Evolutionary conservation across 2,888 invertebrate genomes (phyloP).

Genomic region (Phlogophora meticulosa): DNA sequence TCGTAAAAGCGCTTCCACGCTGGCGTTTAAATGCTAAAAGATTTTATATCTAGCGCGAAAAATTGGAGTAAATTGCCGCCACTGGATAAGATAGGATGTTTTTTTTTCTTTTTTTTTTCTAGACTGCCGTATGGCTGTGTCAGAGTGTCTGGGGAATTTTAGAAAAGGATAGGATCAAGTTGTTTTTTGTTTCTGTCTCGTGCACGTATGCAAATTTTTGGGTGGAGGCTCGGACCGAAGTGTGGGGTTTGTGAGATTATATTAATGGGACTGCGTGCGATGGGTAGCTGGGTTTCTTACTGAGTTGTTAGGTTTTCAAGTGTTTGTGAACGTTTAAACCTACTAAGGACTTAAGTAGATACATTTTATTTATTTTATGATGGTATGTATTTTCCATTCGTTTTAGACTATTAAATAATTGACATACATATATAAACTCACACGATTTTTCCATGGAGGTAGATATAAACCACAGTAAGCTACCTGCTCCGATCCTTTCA

Average conservation of each 20-base stretch:
- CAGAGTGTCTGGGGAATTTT: constrained; percentile 43
- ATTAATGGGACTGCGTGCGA: background rate
- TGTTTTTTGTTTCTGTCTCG: constrained; percentile 10
- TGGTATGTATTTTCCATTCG: too few species aligned
- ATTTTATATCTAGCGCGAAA: constrained; percentile 71
- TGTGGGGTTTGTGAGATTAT: constrained; percentile 2
- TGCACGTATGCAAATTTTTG: constrained; percentile 37
- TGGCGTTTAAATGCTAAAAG: constrained; percentile 65
- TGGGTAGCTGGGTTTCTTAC: too few species aligned
- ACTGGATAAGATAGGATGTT: constrained; percentile 62
- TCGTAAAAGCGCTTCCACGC: constrained; percentile 49
- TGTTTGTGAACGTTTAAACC: too few species aligned
- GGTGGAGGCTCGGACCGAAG: background rate
- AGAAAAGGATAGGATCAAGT: constrained; percentile 14
- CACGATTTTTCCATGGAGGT: too few species aligned
- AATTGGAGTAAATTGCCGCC: constrained; percentile 69
- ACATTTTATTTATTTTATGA: too few species aligned
- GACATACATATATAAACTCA: too few species aligned
- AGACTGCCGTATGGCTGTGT: constrained; percentile 37
- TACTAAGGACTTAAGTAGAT: too few species aligned
- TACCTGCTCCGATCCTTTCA: too few species aligned
- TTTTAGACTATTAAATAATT: too few species aligned
- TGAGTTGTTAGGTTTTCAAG: too few species aligned
- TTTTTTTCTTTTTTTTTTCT: constrained; percentile 46
- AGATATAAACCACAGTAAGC: too few species aligned